Conservation (phyloP, 2,113 vertebrate genomes). For the Myiagra hebetior region DNA sequence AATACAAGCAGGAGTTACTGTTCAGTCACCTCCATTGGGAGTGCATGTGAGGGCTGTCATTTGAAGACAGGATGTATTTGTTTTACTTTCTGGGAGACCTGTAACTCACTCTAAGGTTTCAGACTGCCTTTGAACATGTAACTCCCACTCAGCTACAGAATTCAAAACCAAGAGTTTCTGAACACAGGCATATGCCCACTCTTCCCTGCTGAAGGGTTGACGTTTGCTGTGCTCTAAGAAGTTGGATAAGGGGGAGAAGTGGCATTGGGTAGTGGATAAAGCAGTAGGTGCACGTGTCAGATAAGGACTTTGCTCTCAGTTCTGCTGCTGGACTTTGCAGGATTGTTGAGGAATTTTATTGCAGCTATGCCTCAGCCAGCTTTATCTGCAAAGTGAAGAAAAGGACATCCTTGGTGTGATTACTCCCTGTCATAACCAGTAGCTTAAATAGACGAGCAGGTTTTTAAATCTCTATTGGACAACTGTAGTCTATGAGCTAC, state of each 20-base stretch:
- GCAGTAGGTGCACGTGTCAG: neutral
- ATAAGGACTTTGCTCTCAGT: neutral
- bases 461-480: neutral
- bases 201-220: neutral
- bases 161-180: neutral
- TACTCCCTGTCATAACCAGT: neutral
- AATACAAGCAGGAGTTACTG: neutral
- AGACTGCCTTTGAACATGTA: neutral
- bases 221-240: neutral
- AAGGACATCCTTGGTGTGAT: neutral
- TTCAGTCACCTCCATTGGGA: neutral
- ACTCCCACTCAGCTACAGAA: neutral
- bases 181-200: neutral
- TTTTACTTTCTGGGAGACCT: neutral
- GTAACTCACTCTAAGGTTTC: neutral
- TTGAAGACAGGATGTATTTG: neutral
- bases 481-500: neutral
- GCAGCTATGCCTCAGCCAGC: neutral
- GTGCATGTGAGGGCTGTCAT: rapidly evolving
- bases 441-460: neutral
- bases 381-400: neutral
- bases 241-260: neutral
- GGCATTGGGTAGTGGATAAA: neutral
- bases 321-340: neutral
- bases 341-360: neutral